Base-by-base conservation (phyloP, 1,140 invertebrate genomes). In the Heliconius congener region DNA sequence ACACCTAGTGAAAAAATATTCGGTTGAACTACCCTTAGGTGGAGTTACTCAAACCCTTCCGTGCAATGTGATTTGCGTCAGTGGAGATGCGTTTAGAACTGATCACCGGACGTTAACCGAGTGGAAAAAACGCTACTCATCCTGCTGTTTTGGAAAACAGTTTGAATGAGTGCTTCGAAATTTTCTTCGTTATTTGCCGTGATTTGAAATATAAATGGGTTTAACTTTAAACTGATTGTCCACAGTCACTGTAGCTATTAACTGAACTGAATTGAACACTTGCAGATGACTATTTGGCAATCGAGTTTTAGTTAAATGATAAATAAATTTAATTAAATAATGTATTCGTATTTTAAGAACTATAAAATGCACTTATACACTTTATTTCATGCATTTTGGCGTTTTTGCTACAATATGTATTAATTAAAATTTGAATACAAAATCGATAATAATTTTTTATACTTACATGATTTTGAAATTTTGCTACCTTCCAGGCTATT, bases 41-140 rank as follows among this genome's bases (percentile, higher is more conserved):
- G 87, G 83, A 77, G 84, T 88, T 89, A 87, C 82, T 83, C 87
- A 87, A 91, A 93, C 91, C 92, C 91, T 93, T 93, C 88, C 87
- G 87, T 90, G 91, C 91, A 93, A 93, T 93, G 93, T 94, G 91
- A 94, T 93, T 93, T 94, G 93, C 93, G 93, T 93, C 91, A 92
- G 86, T 91, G 92, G 87, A 89, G 90, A 91, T 93, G 92, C 89
- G 91, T 94, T 90, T 86, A 84, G 90, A 91, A 90, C 90, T 92
- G 91, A 93, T 93, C 93, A 91, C 88, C 89, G 87, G 83, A 83
- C 86, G 91, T 91, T 93, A 93, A 93, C 93, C 87, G 93, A 94
- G 86, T 91, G 93, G 93, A 94, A 94, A 94, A 94, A 94, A 80
- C 88, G 89, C 91, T 89, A 90, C 91, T 94, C 93, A 94, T 94